A percentile compares a stretch with the other conserved stretches of the same genome.
Evolutionary conservation across 2,797 vertebrate genomes (phyloP).

Genomic region (Apogon hyalosoma): DNA sequence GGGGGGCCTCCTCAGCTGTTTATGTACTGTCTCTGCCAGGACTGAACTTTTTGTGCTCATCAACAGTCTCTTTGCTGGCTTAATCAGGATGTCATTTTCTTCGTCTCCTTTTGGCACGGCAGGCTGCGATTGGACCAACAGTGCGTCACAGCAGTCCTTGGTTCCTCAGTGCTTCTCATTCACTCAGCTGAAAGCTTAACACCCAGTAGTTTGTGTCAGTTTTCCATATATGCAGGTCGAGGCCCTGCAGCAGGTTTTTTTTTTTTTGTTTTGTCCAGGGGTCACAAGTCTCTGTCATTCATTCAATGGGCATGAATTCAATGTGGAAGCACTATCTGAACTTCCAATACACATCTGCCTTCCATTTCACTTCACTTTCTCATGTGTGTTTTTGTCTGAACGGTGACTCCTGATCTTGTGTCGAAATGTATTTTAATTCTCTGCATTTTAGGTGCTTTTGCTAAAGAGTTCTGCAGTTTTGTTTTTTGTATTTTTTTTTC

Average conservation of each 20-base stretch:
- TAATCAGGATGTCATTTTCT: slow-evolving; percentile 55
- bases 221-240: slow-evolving; percentile 50
- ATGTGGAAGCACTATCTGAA: slow-evolving; percentile 59
- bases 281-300: slow-evolving; percentile 14
- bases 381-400: slow-evolving; percentile 42
- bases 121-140: slow-evolving; percentile 67
- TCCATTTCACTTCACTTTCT: slow-evolving; percentile 64
- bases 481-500: slow-evolving; percentile 41
- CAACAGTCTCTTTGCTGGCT: slow-evolving; percentile 66
- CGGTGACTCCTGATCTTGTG: slow-evolving; percentile 45
- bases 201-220: slow-evolving; percentile 58
- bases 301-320: slow-evolving; percentile 56
- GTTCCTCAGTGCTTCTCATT: slow-evolving; percentile 57
- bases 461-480: slow-evolving; percentile 50
- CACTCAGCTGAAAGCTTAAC: slow-evolving; percentile 56
- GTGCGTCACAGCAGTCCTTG: slow-evolving; percentile 50
- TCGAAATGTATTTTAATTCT: slow-evolving; percentile 73
- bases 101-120: slow-evolving; percentile 27
- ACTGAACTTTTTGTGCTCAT: slow-evolving; percentile 68
- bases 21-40: slow-evolving; percentile 67
- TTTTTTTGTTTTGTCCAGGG: slow-evolving; percentile 38
- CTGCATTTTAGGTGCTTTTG: slow-evolving; percentile 76
- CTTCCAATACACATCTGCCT: slow-evolving; percentile 55
- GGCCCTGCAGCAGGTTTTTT: slow-evolving; percentile 25
- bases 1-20: slow-evolving; percentile 65